Evolutionary conservation across 2,113 vertebrate species (phyloP).

Genomic region (Rostratula benghalensis): DNA sequence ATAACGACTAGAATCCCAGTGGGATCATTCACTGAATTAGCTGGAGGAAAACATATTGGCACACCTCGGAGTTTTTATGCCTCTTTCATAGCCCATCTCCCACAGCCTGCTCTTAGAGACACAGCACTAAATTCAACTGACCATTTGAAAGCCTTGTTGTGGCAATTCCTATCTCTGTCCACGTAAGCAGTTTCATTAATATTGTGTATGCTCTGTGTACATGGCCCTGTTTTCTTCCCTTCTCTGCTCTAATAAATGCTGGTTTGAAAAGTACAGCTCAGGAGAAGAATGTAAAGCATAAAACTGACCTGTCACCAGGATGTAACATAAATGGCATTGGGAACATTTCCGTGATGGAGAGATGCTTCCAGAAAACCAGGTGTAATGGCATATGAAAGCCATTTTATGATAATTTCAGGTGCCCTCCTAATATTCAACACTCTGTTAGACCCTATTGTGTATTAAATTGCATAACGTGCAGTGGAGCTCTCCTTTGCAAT

Average conservation of each 20-base stretch:
- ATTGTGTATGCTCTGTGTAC: not conserved
- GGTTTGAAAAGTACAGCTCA: not conserved
- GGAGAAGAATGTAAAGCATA: not conserved
- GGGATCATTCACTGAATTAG: not conserved
- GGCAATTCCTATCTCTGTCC: not conserved
- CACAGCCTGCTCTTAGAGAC: not conserved
- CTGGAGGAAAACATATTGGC: not conserved
- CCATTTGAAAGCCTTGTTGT: not conserved
- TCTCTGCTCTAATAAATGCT: not conserved
- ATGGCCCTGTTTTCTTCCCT: not conserved
- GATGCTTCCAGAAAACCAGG: not conserved
- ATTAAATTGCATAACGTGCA: not conserved
- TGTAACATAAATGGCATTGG: not conserved
- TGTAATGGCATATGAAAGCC: slow-evolving; percentile 20
- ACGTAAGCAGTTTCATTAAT: not conserved
- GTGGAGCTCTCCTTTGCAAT: not conserved
- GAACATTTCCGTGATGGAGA: not conserved
- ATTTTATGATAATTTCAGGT: not conserved
- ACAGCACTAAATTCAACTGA: not conserved
- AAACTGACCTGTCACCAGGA: not conserved
- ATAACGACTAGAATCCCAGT: not conserved
- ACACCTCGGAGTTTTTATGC: not conserved
- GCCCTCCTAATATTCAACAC: not conserved
- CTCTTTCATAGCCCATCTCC: not conserved
- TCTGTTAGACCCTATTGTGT: not conserved